phyloP scores from a whole-genome alignment of 64 coral and sea anemone genomes.

The Astreopora myriophthalma region DNA sequence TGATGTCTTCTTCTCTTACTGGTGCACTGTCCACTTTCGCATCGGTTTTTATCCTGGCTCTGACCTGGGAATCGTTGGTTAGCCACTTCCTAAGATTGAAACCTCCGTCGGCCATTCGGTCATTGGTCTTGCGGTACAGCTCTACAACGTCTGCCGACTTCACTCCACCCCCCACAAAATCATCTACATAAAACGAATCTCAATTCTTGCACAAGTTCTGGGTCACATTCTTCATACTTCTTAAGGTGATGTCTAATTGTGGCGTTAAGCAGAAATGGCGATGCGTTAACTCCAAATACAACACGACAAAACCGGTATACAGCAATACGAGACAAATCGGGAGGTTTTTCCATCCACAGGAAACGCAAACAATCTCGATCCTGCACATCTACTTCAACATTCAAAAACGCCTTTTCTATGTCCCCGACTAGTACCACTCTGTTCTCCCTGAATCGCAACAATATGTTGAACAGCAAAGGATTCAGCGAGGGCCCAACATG shows the following conservation, averaged over 20 bases:
- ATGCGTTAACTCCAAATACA: no score
- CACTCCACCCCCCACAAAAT: no score
- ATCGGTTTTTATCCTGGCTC: not conserved
- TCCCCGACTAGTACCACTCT: not conserved
- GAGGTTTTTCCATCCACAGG: not conserved
- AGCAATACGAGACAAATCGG: not conserved
- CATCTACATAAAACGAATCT: conserved; percentile 41
- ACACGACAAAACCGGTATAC: no score
- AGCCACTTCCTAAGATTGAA: no score
- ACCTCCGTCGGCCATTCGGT: no score
- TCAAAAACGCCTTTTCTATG: not conserved
- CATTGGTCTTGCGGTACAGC: no score
- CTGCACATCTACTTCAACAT: not conserved
- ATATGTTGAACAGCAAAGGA: not conserved
- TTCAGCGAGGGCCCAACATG: not conserved
- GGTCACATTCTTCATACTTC: no score
- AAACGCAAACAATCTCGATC: not conserved
- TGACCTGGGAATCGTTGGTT: no score
- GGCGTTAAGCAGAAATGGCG: no score
- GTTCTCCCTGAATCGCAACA: not conserved
- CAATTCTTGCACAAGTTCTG: no score
- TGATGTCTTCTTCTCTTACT: not conserved
- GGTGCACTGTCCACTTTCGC: not conserved
- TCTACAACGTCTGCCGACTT: no score
- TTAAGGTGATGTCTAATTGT: no score